These are phyloP conservation scores for Sinocyclocheilus rhinocerous DNA, from an alignment of 2,113 vertebrate genomes.

Conservation along the genomic window DNA sequence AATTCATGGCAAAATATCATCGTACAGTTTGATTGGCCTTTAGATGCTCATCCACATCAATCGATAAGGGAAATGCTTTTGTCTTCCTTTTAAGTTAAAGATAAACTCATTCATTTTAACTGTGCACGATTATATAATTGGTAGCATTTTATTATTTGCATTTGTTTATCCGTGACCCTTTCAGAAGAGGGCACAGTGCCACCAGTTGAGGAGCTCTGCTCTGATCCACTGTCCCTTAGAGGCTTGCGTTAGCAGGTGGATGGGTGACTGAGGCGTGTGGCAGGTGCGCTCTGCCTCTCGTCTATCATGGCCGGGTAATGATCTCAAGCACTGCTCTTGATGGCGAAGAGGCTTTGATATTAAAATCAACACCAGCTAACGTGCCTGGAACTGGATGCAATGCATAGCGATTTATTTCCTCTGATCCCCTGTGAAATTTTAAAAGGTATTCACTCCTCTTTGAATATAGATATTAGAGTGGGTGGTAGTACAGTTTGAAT, in stretches of 20 bases:
- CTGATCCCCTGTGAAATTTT: slow-evolving; percentile 38
- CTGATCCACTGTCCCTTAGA: slow-evolving; percentile 24
- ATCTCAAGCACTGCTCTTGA: slow-evolving; percentile 47
- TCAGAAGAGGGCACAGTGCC: not conserved
- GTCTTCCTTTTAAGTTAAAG: not conserved
- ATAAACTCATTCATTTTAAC: not conserved
- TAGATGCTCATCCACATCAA: not conserved
- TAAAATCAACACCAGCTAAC: slow-evolving; percentile 53
- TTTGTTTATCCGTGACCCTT: not conserved
- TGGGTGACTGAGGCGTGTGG: slow-evolving; percentile 34
- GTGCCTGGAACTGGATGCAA: slow-evolving; percentile 47
- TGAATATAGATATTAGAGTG: slow-evolving; percentile 41
- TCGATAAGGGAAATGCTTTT: not conserved
- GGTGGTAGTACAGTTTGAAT: slow-evolving; percentile 31
- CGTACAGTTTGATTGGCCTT: not conserved
- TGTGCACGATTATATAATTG: not conserved
- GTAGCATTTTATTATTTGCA: not conserved
- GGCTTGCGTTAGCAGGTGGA: not conserved
- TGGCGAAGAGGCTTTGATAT: slow-evolving; percentile 54
- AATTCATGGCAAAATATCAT: not conserved
- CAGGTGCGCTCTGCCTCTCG: slow-evolving; percentile 45
- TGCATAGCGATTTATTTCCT: slow-evolving; percentile 35
- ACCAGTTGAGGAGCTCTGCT: not conserved
- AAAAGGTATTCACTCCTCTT: slow-evolving; percentile 18
- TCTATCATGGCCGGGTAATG: slow-evolving; percentile 42